Percentiles rank a stretch among this genome's conserved stretches.
phyloP scores from a whole-genome alignment of 2,797 vertebrate genomes.

The Coccyzus lansbergi region DNA sequence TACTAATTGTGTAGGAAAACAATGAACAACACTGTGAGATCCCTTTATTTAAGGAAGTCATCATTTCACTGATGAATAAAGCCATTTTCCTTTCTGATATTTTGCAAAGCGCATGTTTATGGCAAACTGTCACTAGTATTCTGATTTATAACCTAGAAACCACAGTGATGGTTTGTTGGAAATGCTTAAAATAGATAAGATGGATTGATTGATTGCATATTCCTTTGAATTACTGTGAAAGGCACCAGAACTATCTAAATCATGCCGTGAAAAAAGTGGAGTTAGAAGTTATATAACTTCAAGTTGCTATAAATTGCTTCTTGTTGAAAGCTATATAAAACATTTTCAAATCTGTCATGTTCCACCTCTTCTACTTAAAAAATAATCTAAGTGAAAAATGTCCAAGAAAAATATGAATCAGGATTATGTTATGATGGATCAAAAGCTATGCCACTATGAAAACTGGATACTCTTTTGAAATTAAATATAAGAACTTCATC shows the following conservation, averaged over 20 bases:
- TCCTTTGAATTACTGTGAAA: conserved; percentile 64
- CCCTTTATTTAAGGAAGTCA: not conserved
- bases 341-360: conserved; percentile 64
- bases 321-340: conserved; percentile 62
- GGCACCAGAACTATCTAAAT: conserved; percentile 52
- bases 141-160: conserved; percentile 31
- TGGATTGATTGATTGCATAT: conserved; percentile 60
- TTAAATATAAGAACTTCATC: not conserved
- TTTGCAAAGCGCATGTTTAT: conserved; percentile 47
- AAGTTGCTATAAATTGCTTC: conserved; percentile 62
- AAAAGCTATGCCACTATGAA: not conserved
- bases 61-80: not conserved
- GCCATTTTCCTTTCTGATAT: not conserved
- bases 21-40: not conserved
- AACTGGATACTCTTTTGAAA: not conserved
- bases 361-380: conserved; percentile 36
- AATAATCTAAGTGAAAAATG: conserved; percentile 15
- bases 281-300: conserved; percentile 62
- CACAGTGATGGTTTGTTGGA: conserved; percentile 10
- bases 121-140: conserved; percentile 19
- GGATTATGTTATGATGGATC: not conserved
- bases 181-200: conserved; percentile 56
- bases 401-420: conserved; percentile 28
- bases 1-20: not conserved
- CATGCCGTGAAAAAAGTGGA: conserved; percentile 43